These are phyloP conservation scores for Crepidodera aurea DNA, from an alignment of 2,888 invertebrate genomes.

Conservation along the genomic window DNA sequence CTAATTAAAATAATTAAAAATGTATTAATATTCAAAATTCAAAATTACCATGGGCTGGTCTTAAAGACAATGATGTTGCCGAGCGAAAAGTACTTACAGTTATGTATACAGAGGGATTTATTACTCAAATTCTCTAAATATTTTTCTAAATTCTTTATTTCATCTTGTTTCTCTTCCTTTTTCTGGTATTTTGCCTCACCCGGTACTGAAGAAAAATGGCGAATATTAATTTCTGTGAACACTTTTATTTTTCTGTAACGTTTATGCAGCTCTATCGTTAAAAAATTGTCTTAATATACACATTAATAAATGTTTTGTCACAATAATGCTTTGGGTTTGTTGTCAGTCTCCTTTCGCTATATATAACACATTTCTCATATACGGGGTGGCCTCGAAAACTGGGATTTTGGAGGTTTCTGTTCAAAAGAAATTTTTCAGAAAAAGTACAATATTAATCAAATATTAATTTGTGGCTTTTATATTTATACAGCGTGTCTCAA, in stretches of 20 bases:
- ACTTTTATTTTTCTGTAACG: constrained; percentile 53
- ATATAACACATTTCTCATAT: constrained; percentile 45
- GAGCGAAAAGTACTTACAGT: no score
- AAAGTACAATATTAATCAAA: neutral
- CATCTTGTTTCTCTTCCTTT: neutral
- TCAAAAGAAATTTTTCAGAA: neutral
- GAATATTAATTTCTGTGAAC: constrained; percentile 47
- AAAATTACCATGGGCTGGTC: no score
- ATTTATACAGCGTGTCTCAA: no score
- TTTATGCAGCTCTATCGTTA: constrained; percentile 53
- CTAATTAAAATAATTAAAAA: no score
- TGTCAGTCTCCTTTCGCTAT: constrained; percentile 59
- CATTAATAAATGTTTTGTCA: constrained; percentile 63
- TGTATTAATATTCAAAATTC: no score
- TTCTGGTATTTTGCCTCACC: constrained; percentile 29
- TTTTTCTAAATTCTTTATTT: no score
- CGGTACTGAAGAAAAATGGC: constrained; percentile 23
- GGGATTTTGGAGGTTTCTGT: neutral
- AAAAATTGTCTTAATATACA: constrained; percentile 61
- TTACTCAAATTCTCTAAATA: no score
- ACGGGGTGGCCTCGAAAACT: constrained; percentile 23
- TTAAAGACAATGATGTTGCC: no score
- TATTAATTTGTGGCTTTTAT: neutral
- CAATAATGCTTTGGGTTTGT: constrained; percentile 64
- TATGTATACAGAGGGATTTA: no score